phyloP scores from a whole-genome alignment of 1,140 invertebrate species.

The Dufourea novaeangliae region DNA sequence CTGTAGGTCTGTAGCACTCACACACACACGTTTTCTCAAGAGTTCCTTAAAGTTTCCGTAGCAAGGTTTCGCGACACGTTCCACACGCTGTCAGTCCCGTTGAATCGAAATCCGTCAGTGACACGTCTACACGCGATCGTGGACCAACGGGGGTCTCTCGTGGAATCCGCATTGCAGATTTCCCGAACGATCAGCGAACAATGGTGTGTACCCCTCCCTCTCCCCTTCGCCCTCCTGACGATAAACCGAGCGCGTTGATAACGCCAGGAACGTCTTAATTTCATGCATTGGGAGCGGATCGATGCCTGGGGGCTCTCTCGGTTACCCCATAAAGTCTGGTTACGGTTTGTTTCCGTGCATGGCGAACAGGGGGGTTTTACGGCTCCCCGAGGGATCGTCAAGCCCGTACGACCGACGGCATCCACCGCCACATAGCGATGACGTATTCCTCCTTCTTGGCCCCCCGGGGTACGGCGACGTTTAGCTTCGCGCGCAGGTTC shows the following conservation, averaged over 20 bases:
- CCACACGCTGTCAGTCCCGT: too few relatives aligned
- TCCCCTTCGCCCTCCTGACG: background rate
- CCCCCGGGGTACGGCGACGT: background rate
- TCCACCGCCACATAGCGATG: background rate
- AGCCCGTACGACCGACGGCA: constrained; percentile 1
- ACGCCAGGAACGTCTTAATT: constrained; percentile 57
- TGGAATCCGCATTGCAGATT: constrained; percentile 57
- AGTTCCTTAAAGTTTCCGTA: too few relatives aligned
- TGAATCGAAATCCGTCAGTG: background rate
- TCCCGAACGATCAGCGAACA: background rate
- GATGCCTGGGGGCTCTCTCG: constrained; percentile 31
- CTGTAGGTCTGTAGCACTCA: too few relatives aligned
- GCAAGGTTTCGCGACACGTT: too few relatives aligned
- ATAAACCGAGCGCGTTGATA: constrained; percentile 40
- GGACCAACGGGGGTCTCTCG: too few relatives aligned
- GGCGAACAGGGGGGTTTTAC: constrained; percentile 39
- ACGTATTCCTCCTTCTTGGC: background rate
- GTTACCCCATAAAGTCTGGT: constrained; percentile 46
- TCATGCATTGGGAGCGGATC: constrained; percentile 63
- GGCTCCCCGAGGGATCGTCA: constrained; percentile 36
- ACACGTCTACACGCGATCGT: too few relatives aligned
- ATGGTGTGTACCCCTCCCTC: too few relatives aligned
- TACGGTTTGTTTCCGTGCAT: constrained; percentile 52
- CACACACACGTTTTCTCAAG: too few relatives aligned
- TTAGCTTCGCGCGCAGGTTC: too few relatives aligned